These are phyloP conservation scores for Troides oblongomaculatus DNA, from an alignment of 2,888 invertebrate genomes.

Conservation along the genomic window DNA sequence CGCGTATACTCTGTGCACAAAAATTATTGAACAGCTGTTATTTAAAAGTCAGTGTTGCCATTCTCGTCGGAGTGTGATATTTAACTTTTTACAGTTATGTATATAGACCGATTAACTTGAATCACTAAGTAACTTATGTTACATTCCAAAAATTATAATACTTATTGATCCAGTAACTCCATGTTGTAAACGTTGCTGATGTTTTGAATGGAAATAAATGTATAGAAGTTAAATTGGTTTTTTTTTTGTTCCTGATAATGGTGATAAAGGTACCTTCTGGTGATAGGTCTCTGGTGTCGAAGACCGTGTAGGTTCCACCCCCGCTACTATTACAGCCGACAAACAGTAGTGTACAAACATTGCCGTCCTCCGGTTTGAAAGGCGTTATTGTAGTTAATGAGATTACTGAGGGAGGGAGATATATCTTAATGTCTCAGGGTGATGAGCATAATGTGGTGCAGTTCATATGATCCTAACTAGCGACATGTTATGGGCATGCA, in stretches of 20 bases:
- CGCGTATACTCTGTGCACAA: slow-evolving; percentile 55
- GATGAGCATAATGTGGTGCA: no score
- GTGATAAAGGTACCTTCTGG: no score
- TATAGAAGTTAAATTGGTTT: slow-evolving; percentile 58
- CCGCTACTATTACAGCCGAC: no score
- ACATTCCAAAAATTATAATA: slow-evolving; percentile 65
- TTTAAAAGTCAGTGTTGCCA: slow-evolving; percentile 28
- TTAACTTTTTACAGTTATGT: slow-evolving; percentile 32
- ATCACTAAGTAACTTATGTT: slow-evolving; percentile 42
- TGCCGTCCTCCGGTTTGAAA: no score
- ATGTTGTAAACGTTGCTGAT: slow-evolving; percentile 64
- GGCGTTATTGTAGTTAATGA: no score
- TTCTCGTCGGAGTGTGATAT: slow-evolving; percentile 29
- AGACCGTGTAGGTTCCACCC: no score
- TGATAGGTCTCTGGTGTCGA: no score
- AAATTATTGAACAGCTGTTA: slow-evolving; percentile 48
- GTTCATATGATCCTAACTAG: no score
- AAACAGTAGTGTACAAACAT: no score
- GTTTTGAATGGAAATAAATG: slow-evolving; percentile 73
- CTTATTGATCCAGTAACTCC: slow-evolving; percentile 43
- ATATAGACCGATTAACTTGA: slow-evolving; percentile 23
- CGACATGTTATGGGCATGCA: no score
- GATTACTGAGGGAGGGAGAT: no score
- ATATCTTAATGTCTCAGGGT: no score
- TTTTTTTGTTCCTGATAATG: slow-evolving; percentile 37